Base-by-base conservation (phyloP, 2,888 invertebrate genomes). In the Choristoneura rosaceana region DNA sequence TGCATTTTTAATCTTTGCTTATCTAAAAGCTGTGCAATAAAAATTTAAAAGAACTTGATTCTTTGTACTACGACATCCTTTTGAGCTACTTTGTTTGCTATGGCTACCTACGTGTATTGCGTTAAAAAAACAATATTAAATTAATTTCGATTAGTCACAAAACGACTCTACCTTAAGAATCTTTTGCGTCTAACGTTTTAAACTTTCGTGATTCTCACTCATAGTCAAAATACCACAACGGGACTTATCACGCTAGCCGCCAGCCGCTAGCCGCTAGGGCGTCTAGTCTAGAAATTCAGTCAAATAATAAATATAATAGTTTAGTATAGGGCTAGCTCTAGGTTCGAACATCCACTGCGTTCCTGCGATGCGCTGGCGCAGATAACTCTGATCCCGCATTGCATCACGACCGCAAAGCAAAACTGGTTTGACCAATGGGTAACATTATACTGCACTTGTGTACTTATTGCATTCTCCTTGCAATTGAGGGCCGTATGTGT, bases 391-490 rank as follows among this genome's bases (percentile, higher is more conserved):
- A 47, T 25, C 75, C 70, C 34, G 58, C 50, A 75, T 81, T 77
- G 76, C 78, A 75, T 81, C 77, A 82, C 78, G 79, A 78, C 70
- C 43, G 67, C 71, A 71, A 79, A n/a, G n/a, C n/a, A n/a, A n/a
- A n/a, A 79, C 81, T 74, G 78, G 78, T 79, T 77, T 74, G 62
- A 75, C 76, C 65, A 75, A 76, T 75, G 80, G 77, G 67, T 82
- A 76, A 74, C 61, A 74, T 80, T 80, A 79, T 80, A 71, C 67
- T 74, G 78, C 76, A 76, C 78, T 71, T 62, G 74, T 76, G 60
- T 73, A 76, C 75, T 76, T 75, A 73, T 76, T 76, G 74, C 74
- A 76, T 76, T 75, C 69, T 61, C 73, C 45, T 60, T 47, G 61
- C 59, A 43, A 61, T 66, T 63, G 55, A 61, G 60, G 55, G 55